A percentile compares a stretch with the other conserved stretches of the same genome.
These are phyloP conservation scores for Thunnus maccoyii DNA, from an alignment of 2,113 vertebrate species.

Conservation along the genomic window DNA sequence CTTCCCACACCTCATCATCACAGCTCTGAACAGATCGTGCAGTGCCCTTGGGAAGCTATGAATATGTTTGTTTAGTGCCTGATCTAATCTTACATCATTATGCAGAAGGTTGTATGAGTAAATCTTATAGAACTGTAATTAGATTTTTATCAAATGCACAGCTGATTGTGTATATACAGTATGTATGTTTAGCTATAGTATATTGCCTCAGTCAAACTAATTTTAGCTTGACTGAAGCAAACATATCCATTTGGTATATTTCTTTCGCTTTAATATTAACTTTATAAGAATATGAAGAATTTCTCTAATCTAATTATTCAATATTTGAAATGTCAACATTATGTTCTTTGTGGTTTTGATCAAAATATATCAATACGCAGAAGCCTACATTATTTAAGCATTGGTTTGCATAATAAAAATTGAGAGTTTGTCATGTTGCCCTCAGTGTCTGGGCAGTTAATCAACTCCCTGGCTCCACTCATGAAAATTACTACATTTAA, in stretches of 20 bases:
- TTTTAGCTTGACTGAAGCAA: background rate
- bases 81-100: constrained; percentile 78
- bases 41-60: constrained; percentile 65
- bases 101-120: constrained; percentile 60
- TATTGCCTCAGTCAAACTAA: constrained; percentile 5
- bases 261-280: background rate
- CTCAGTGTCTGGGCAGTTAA: background rate
- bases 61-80: constrained; percentile 73
- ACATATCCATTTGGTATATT: constrained; percentile 16
- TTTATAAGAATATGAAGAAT: background rate
- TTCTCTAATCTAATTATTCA: background rate
- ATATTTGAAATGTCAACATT: background rate
- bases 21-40: constrained; percentile 52
- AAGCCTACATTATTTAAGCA: too few relatives aligned
- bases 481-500: background rate
- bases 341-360: background rate
- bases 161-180: constrained; percentile 21
- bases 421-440: background rate
- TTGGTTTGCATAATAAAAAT: background rate
- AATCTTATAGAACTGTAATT: constrained; percentile 67
- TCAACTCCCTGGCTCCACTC: background rate
- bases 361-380: background rate
- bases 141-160: constrained; percentile 55
- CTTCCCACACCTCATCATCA: constrained; percentile 54
- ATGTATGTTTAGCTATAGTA: constrained; percentile 16